Percentiles rank a stretch among this genome's conserved stretches.
Evolutionary conservation across 2,888 invertebrate species (phyloP).

Genomic region (Epinotia demarniana): DNA sequence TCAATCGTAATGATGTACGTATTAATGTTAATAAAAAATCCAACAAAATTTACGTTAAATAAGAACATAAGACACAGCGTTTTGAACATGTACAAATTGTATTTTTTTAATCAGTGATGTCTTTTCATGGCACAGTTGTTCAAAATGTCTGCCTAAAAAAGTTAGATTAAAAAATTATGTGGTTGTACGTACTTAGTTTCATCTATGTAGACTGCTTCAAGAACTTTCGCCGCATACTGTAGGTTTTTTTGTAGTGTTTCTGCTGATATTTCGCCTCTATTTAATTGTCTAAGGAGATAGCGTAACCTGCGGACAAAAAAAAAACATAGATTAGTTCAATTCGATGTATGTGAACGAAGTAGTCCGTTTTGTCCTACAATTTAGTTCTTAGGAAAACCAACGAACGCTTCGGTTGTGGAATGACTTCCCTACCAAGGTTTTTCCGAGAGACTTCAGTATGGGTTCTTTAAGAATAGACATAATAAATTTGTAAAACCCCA

Average conservation of each 20-base stretch:
- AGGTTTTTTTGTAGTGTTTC: conserved; percentile 96
- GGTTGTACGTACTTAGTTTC: conserved; percentile 93
- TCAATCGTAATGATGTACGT: too few species aligned
- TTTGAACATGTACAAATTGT: not conserved
- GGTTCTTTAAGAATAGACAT: too few species aligned
- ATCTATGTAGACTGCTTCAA: conserved; percentile 97
- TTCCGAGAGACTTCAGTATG: too few species aligned
- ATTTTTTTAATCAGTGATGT: not conserved
- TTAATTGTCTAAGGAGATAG: conserved; percentile 94
- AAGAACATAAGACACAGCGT: not conserved
- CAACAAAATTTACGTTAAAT: too few species aligned
- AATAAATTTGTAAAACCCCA: too few species aligned
- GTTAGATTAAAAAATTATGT: conserved; percentile 37
- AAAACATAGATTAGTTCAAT: conserved; percentile 33
- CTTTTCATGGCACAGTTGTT: conserved; percentile 40
- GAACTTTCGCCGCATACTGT: conserved; percentile 95
- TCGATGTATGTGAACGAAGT: not conserved
- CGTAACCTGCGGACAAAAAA: conserved; percentile 90
- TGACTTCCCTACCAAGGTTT: too few species aligned
- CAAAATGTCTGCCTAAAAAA: conserved; percentile 5
- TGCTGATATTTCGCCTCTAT: conserved; percentile 93
- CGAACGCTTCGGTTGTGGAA: too few species aligned
- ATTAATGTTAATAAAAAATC: too few species aligned
- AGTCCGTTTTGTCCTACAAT: too few species aligned
- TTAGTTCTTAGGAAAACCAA: too few species aligned